Evolutionary conservation across 2,797 vertebrate genomes (phyloP), one percentile per base, ranked within the genome.

Genomic region (Acanthis flammea): DNA sequence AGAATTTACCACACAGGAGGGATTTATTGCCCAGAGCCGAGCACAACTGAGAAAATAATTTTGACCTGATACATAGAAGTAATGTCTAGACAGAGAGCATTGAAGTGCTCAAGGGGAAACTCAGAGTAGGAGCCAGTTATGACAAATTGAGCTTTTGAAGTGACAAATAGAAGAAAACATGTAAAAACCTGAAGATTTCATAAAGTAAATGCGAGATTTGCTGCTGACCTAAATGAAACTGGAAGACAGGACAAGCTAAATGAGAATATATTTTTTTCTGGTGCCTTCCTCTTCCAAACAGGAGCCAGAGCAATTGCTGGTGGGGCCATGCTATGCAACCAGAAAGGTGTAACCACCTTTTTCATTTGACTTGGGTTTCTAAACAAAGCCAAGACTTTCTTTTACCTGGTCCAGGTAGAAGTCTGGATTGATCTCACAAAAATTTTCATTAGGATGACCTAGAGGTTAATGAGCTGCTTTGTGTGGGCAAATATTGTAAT

Each of bases 71-170:
- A 35, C 25, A 37, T 9, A 63, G 76, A 76, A 78, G 62, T 88
- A 57, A 53, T 88, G 94, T 96, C 95, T 96, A 96, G 95, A 96
- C 94, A 92, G 66, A 77, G 42, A 92, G 48, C 70, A 86, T 39
- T 81, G 66, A 94, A 94, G 53, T 93, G 91, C 94, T 94, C 54
- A 58, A 93, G 95, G 95, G 93, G 50, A 92, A 96, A 86, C 66
- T 85, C 72, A 25, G 72, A 37, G 50, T 55, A 90, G 58, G 58
- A 97, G 73, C 87, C 58, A 86, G 70, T 95, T 88, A 91, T 83
- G 94, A 95, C 92, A 94, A 96, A 97, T 53, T 45, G 75, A 88
- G 91, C 72, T 94, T 96, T 93, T 94, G 86, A 96, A 94, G 82
- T 88, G 89, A 94, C 94, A 94, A 91, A 88, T 66, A 83, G 81